phyloP scores from a whole-genome alignment of 2,888 invertebrate species.

The Escarpia spicata region DNA sequence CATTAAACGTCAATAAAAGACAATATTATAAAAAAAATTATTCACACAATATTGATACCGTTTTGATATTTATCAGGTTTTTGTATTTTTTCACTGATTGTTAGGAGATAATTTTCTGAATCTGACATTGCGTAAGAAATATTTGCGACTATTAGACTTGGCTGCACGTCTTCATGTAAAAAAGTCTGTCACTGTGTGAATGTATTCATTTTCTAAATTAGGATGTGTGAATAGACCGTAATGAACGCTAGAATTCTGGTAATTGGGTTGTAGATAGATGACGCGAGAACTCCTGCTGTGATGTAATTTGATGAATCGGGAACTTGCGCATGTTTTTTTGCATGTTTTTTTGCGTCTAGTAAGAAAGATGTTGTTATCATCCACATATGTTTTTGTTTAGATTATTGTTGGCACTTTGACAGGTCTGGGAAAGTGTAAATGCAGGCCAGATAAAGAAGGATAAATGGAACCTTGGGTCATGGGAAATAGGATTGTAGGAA shows the following conservation, averaged over 20 bases:
- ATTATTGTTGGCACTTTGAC: neutral
- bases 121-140: neutral
- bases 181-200: neutral
- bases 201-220: neutral
- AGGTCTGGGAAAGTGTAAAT: neutral
- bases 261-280: neutral
- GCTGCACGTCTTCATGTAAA: neutral
- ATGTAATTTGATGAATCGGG: neutral
- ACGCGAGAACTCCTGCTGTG: neutral
- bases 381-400: conserved; percentile 5
- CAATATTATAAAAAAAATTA: too few relatives aligned
- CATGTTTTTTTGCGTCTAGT: neutral
- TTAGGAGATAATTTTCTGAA: neutral
- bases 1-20: too few relatives aligned
- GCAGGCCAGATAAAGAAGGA: neutral
- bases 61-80: neutral
- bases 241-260: neutral
- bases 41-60: too few relatives aligned
- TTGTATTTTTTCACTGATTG: neutral
- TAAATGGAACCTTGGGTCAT: neutral
- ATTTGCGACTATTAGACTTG: neutral
- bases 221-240: neutral
- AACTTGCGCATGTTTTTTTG: neutral
- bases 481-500: neutral
- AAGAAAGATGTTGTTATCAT: neutral